phyloP scores from a whole-genome alignment of 2,888 invertebrate species.

The Pycnomerus fuliginosus region DNA sequence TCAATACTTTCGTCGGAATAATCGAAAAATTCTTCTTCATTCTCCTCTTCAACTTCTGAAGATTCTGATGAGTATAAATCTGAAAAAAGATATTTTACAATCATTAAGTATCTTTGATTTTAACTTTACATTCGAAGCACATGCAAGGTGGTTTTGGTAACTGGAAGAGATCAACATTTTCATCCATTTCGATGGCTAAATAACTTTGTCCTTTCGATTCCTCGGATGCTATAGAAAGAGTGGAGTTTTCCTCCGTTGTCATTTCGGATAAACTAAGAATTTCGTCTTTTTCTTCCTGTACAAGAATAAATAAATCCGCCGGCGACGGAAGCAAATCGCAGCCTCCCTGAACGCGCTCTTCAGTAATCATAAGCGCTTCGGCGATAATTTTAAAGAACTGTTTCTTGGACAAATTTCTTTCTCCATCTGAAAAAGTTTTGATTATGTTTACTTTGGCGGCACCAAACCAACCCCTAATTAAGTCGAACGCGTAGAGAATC shows the following conservation, averaged over 20 bases:
- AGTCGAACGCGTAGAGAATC: conserved; percentile 45
- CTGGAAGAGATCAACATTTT: conserved; percentile 27
- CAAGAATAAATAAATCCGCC: conserved; percentile 36
- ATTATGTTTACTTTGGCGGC: neutral
- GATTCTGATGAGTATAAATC: conserved; percentile 7
- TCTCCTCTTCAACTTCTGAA: neutral
- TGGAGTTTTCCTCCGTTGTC: conserved; percentile 5
- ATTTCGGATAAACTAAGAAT: conserved; percentile 7
- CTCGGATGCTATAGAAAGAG: conserved; percentile 3
- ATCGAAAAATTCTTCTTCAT: neutral
- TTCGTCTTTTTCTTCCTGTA: conserved; percentile 7
- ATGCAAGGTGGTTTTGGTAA: conserved; percentile 29
- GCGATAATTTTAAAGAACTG: conserved; percentile 43
- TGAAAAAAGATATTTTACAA: conserved; percentile 1
- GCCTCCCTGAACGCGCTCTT: conserved; percentile 43
- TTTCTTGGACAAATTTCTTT: conserved; percentile 39
- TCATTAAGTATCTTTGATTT: neutral
- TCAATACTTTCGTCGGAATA: conserved; percentile 9
- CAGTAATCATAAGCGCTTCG: conserved; percentile 43
- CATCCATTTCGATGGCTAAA: conserved; percentile 28
- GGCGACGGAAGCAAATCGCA: conserved; percentile 37
- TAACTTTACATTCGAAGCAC: conserved; percentile 5
- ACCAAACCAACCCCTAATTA: conserved; percentile 43
- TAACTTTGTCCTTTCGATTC: conserved; percentile 24
- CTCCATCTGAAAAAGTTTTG: conserved; percentile 33